phyloP scores from a whole-genome alignment of 2,113 vertebrate species.

The Vulpes ferrilata region DNA sequence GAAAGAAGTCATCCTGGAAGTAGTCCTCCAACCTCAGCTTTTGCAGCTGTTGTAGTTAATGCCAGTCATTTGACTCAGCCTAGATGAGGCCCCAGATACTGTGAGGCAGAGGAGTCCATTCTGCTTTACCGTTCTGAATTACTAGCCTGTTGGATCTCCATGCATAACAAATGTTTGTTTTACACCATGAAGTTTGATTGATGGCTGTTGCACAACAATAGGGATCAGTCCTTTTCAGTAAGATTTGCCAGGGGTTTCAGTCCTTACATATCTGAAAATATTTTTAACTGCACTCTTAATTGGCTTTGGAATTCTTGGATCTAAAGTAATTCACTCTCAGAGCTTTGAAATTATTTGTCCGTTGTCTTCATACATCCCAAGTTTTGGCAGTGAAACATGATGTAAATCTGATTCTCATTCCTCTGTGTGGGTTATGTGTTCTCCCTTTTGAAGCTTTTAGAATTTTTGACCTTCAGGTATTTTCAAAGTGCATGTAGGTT shows the following conservation, averaged over 20 bases:
- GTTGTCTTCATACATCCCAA: not conserved
- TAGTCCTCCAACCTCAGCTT: not conserved
- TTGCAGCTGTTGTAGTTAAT: not conserved
- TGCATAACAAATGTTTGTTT: not conserved
- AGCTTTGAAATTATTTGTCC: slow-evolving; percentile 16
- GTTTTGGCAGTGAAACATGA: not conserved
- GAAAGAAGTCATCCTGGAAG: not conserved
- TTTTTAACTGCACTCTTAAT: not conserved
- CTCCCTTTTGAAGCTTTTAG: slow-evolving; percentile 27
- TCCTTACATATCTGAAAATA: not conserved
- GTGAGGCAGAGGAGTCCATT: not conserved
- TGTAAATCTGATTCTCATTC: not conserved
- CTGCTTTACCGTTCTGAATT: not conserved
- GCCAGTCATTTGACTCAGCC: not conserved
- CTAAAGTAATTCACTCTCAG: not conserved
- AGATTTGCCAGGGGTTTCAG: not conserved
- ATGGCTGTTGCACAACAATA: not conserved
- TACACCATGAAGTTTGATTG: not conserved
- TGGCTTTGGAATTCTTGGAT: not conserved
- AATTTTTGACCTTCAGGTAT: not conserved
- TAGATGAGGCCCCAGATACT: not conserved
- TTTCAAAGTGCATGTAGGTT: not conserved
- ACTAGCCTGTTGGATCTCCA: not conserved
- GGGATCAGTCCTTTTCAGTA: not conserved
- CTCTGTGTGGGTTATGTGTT: not conserved